Evolutionary conservation across 1,140 invertebrate species (phyloP).

Genomic region (Temnothorax nylanderi): DNA sequence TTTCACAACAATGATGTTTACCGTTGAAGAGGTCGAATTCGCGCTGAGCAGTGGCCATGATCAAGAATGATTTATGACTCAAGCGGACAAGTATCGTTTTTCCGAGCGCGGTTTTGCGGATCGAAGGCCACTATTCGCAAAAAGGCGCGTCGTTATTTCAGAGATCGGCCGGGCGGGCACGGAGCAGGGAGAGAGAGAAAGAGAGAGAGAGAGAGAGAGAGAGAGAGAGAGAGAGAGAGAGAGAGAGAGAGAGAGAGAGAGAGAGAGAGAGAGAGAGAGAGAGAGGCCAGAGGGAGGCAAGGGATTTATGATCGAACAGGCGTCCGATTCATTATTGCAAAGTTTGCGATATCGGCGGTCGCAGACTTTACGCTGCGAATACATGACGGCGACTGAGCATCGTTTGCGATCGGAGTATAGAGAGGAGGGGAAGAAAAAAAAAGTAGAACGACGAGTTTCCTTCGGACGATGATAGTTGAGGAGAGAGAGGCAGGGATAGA

Average conservation of each 20-base stretch:
- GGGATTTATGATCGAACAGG: constrained; percentile 22
- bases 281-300: background rate
- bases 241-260: background rate
- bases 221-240: background rate
- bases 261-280: background rate
- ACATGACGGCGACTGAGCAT: constrained; percentile 56
- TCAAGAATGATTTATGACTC: constrained; percentile 49
- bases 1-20: constrained; percentile 6
- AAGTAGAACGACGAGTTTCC: constrained; percentile 73
- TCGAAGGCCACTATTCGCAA: constrained; percentile 27
- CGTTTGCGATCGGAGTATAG: constrained; percentile 43
- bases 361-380: constrained; percentile 9
- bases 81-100: background rate
- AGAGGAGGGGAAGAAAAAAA: constrained; percentile 32
- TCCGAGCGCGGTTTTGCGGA: constrained; percentile 18
- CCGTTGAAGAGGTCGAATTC: constrained; percentile 6
- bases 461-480: constrained; percentile 41
- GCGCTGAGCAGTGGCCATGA: background rate
- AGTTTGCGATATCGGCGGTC: constrained; percentile 33
- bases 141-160: background rate
- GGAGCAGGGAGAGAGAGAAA: background rate
- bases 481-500: background rate
- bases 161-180: background rate
- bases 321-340: constrained; percentile 35
- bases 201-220: background rate